Conservation (phyloP, 2,113 vertebrate species). For the Taurulus bubalis region DNA sequence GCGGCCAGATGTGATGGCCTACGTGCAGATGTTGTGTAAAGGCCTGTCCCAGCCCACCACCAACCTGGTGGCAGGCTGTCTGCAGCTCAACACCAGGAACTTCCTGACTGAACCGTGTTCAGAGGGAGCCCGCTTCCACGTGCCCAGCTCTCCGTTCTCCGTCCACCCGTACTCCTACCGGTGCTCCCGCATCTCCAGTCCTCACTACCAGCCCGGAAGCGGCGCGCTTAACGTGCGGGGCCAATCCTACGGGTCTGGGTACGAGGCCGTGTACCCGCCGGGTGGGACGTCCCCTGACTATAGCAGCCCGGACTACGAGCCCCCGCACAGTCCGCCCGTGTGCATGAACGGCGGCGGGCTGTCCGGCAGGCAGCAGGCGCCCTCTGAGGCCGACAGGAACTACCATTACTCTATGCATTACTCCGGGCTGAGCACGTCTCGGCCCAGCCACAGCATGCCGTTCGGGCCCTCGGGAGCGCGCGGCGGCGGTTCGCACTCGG, state of each 20-base stretch:
- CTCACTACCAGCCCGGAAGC: slow-evolving; percentile 89
- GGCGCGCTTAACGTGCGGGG: slow-evolving; percentile 87
- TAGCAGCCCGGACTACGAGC: slow-evolving; percentile 96
- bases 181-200: slow-evolving; percentile 91
- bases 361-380: slow-evolving; percentile 91
- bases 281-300: slow-evolving; percentile 94
- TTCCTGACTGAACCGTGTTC: slow-evolving; percentile 94
- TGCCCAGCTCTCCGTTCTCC: slow-evolving; percentile 91
- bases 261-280: slow-evolving; percentile 88
- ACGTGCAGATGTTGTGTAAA: slow-evolving; percentile 97
- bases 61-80: slow-evolving; percentile 94
- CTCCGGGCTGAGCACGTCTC: slow-evolving; percentile 89
- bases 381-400: slow-evolving; percentile 92
- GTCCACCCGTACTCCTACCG: slow-evolving; percentile 93
- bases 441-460: slow-evolving; percentile 87
- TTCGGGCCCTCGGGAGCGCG: slow-evolving; percentile 92
- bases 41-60: slow-evolving; percentile 95
- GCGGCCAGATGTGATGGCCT: slow-evolving; percentile 93
- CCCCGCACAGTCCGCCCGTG: slow-evolving; percentile 92
- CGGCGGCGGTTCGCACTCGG: slow-evolving; percentile 89
- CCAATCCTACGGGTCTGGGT: slow-evolving; percentile 90
- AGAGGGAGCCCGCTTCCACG: slow-evolving; percentile 90
- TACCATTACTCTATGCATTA: slow-evolving; percentile 99
- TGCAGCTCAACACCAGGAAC: slow-evolving; percentile 97
- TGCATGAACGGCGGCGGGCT: slow-evolving; percentile 93